Percentiles rank a stretch among this genome's conserved stretches.
These are phyloP conservation scores for Heliconius erato DNA, from an alignment of 2,888 invertebrate genomes.

Conservation along the genomic window DNA sequence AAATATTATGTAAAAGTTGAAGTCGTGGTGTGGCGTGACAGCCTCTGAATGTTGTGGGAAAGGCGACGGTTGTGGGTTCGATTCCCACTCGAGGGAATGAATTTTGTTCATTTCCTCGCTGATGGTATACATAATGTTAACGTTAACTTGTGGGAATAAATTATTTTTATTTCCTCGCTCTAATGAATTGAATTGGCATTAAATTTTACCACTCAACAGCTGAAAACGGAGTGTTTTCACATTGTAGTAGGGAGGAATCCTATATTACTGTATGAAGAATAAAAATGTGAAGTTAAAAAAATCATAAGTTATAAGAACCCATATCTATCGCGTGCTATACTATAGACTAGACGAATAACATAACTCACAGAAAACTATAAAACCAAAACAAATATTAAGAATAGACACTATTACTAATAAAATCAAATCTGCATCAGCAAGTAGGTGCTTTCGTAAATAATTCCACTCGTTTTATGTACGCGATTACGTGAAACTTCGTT, in stretches of 20 bases:
- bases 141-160: too few species aligned
- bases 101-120: not conserved
- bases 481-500: slow-evolving; percentile 33
- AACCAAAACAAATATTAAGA: not conserved
- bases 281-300: not conserved
- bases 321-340: not conserved
- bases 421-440: slow-evolving; percentile 29
- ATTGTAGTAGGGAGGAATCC: too few species aligned
- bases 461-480: slow-evolving; percentile 40
- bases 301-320: not conserved
- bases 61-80: not conserved
- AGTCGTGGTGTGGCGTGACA: too few species aligned
- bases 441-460: slow-evolving; percentile 38
- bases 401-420: not conserved
- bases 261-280: too few species aligned
- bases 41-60: not conserved
- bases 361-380: not conserved
- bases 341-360: not conserved
- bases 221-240: too few species aligned
- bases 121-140: too few species aligned
- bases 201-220: too few species aligned
- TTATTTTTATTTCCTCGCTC: too few species aligned
- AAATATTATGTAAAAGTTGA: too few species aligned
- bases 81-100: not conserved
- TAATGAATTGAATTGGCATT: too few species aligned